Conservation (phyloP, 2,113 vertebrate genomes). For the Alces alces region DNA sequence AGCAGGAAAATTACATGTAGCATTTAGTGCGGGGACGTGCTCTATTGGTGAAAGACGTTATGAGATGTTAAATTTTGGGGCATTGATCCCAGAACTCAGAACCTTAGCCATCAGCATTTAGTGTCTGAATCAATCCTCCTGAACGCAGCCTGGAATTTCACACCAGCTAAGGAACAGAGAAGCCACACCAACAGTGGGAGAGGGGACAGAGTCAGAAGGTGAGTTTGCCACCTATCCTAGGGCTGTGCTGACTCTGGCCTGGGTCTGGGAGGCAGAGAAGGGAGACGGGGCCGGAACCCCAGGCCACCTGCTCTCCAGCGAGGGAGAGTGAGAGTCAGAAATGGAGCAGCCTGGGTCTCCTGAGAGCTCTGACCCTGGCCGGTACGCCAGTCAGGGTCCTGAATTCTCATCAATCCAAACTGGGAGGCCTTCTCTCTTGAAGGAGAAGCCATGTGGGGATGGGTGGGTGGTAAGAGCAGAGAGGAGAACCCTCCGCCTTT, state of each 20-base stretch:
- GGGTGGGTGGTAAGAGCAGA: not conserved
- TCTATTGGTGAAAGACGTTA: not conserved
- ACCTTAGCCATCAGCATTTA: not conserved
- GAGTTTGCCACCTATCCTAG: not conserved
- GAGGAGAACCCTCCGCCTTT: not conserved
- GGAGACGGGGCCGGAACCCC: not conserved
- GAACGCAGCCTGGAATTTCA: not conserved
- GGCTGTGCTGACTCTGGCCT: not conserved
- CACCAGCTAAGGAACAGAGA: not conserved
- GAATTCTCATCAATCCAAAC: not conserved
- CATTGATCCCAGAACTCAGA: not conserved
- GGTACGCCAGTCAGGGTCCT: not conserved
- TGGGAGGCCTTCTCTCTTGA: not conserved
- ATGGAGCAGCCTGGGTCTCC: not conserved
- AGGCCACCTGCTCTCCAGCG: not conserved
- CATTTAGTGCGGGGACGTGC: not conserved
- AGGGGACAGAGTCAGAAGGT: not conserved
- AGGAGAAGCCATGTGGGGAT: not conserved
- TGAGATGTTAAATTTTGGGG: not conserved
- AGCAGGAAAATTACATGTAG: not conserved
- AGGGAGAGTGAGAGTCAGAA: not conserved
- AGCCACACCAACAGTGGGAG: not conserved
- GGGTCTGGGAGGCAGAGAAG: not conserved
- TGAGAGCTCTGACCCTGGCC: not conserved
- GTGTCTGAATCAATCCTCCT: not conserved